A percentile compares a stretch with the other conserved stretches of the same genome.
These are phyloP conservation scores for Eciton burchellii DNA, from an alignment of 1,140 invertebrate species.

Conservation along the genomic window DNA sequence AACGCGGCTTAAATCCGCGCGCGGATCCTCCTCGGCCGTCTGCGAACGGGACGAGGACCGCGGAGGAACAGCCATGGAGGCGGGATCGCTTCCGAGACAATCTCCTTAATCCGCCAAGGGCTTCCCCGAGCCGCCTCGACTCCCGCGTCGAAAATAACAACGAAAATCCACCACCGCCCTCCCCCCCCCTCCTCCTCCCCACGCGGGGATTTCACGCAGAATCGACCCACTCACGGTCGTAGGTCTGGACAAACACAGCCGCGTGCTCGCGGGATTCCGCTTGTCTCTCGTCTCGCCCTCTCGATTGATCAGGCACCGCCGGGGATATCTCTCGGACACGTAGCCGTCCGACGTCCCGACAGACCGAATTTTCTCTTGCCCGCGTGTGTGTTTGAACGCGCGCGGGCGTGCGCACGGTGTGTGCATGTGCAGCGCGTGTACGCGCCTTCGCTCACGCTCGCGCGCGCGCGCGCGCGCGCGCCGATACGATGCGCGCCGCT, in stretches of 20 bases:
- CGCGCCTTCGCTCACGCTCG: constrained; percentile 37
- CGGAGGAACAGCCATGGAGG: not conserved
- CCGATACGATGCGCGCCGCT: not conserved
- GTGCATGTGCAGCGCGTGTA: not conserved
- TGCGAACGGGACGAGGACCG: too few relatives aligned
- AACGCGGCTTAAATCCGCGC: constrained; percentile 40
- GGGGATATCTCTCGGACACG: constrained; percentile 73
- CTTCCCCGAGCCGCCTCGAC: not conserved
- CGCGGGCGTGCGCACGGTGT: constrained; percentile 12
- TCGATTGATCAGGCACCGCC: constrained; percentile 76
- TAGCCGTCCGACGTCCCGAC: constrained; percentile 70
- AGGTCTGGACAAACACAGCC: constrained; percentile 51
- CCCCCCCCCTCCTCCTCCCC: too few relatives aligned
- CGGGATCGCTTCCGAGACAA: constrained; percentile 47
- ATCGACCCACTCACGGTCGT: constrained; percentile 2
- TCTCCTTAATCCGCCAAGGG: constrained; percentile 37
- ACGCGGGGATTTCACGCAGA: constrained; percentile 47
- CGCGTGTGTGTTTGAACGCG: constrained; percentile 47
- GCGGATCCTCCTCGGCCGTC: constrained; percentile 22
- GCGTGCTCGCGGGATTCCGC: constrained; percentile 52
- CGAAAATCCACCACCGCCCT: too few relatives aligned
- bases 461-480: constrained; percentile 42
- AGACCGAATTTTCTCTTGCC: constrained; percentile 64
- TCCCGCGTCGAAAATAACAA: constrained; percentile 47
- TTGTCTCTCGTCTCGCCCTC: constrained; percentile 33